Evolutionary conservation across 2,888 invertebrate genomes (phyloP), one percentile per base, ranked within the genome.

Genomic region (Lucinisca nassula): DNA sequence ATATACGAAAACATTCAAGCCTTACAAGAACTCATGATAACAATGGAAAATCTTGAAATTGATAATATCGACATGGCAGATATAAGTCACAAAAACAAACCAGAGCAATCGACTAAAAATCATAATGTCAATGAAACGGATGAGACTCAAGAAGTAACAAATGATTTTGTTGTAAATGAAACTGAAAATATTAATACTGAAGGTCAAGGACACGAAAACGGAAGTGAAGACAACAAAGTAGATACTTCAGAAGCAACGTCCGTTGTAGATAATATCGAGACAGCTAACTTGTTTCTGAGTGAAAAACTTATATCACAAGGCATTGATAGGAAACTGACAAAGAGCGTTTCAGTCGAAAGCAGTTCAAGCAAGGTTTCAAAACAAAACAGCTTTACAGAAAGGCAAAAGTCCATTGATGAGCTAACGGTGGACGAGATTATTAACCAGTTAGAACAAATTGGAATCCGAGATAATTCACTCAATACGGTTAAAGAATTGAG

Each of bases 1-100:
- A 67, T 88, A n/a, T 92, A 92, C 79, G 87, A 92, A 85, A 92
- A 92, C 49, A 90, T 91, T 24, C 67, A 83, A 73, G 84, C 87
- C 8, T 55, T 91, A 24, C 85, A 89, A 84, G 87, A 90, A 75
- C 35, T 85, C 21, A 74, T 82, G 6, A 40, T 77, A 35, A 79
- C 80, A 21, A 37, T 51, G 30, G 51, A 17, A 10, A 35, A 72
- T 10, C 24, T 24, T 24, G 55, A 83, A 77, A 40, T 21, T 1
- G n/a, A 32, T 21, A 55, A 30, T n/a, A 35, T n/a, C 21, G 30
- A 14, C 21, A n/a, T 1, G 3, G n/a, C 6, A 12, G 75, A 75
- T 12, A 21, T 35, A 35, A 8, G 21, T n/a, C 10, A 17, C n/a
- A 40, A 40, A 40, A 6, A 40, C 27, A 6, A 21, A 21, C 6